A percentile compares a stretch with the other conserved stretches of the same genome.
These are phyloP conservation scores for Kuschelorhynchus macadamiae DNA, from an alignment of 2,888 invertebrate genomes.

Conservation along the genomic window DNA sequence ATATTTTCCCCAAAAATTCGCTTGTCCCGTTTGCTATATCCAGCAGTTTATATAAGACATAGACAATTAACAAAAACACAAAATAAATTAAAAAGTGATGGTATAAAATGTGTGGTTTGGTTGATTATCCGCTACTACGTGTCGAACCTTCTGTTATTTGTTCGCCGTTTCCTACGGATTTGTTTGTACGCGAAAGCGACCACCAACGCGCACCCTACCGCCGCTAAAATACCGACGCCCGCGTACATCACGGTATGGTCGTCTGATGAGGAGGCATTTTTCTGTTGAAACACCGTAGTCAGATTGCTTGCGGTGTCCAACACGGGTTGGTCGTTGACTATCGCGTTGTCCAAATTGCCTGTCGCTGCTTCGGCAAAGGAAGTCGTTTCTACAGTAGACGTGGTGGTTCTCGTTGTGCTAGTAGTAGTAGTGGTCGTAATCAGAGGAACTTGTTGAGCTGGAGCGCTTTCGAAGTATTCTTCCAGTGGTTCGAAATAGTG, in stretches of 20 bases:
- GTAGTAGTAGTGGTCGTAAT: slow-evolving; percentile 49
- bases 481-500: slow-evolving; percentile 73
- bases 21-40: neutral
- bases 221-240: slow-evolving; percentile 46
- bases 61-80: neutral
- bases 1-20: neutral
- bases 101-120: too few relatives aligned
- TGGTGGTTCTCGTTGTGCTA: slow-evolving; percentile 42
- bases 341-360: neutral
- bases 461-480: slow-evolving; percentile 71
- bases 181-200: slow-evolving; percentile 32
- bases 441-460: slow-evolving; percentile 52
- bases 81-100: too few relatives aligned
- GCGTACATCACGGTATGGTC: slow-evolving; percentile 47
- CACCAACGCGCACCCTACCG: slow-evolving; percentile 31
- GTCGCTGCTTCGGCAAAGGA: slow-evolving; percentile 5
- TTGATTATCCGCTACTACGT: slow-evolving; percentile 34
- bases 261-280: neutral
- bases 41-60: too few relatives aligned
- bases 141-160: slow-evolving; percentile 53
- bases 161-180: slow-evolving; percentile 34
- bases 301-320: neutral
- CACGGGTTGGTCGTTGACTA: slow-evolving; percentile 36
- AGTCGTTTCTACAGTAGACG: too few relatives aligned
- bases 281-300: neutral